Base-by-base conservation (phyloP, 2,888 invertebrate species). In the Caenorhabditis drosophilae region DNA sequence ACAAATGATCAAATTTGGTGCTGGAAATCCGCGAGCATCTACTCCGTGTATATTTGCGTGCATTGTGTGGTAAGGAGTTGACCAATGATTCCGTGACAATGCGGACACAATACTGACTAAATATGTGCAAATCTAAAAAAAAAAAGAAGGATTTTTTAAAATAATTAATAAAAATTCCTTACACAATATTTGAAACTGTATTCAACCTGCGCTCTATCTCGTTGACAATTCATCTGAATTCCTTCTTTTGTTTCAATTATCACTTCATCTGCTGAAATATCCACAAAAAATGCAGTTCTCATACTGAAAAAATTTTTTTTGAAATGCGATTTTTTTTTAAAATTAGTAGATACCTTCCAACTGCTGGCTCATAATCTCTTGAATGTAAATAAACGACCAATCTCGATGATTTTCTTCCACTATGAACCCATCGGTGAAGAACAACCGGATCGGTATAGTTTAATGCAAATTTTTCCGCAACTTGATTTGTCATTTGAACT, bases 11-110 rank as follows among this genome's bases (percentile, higher is more conserved):
- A 79, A 63, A n/a, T 74, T 73, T 4, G 80, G 80, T 4, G 77
- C 76, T 12, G 78, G 70, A 9, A 47, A 52, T 2, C 76, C 77
- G 6, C 69, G 36, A 3, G 50, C 50, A 50, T 73, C 73, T 34
- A 79, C 62, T 7, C 75, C 77, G 41, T 76, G 73, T 40, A 67
- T 59, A 54, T 79, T 80, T 16, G 77, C 73, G 40, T 79, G 76
- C 15, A 77, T 23, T n/a, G 45, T 55, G 36, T 66, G 64, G 12
- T 59, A 60, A n/a, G 59, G 59, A 15, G 55, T 66, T 15, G 49
- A n/a, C 64, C 69, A 72, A 25, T 41, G 47, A 36, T 51, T 53
- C 16, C 58, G 53, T 0, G 63, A 51, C 2, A 68, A 15, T 9
- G 40, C 27, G 0, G 62, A 42, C 12, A 63, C 50, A 11, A 68